Conservation (phyloP, 2,888 invertebrate species). For the Pollenia griseotomentosa region DNA sequence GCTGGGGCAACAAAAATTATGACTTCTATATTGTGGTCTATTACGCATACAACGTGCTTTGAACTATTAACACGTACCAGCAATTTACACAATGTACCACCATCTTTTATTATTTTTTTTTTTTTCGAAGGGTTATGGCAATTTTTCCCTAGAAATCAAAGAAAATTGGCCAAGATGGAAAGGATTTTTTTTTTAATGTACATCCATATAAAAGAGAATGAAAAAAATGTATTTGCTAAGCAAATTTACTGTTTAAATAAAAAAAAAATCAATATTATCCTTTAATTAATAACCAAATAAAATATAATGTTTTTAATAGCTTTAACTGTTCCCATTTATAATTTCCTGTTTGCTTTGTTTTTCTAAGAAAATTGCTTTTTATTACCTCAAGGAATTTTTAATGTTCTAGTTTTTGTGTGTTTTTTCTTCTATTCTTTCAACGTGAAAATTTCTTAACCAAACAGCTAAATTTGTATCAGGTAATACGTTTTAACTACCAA, state of each 20-base stretch:
- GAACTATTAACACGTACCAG: constrained; percentile 66
- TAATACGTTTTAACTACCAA: constrained; percentile 48
- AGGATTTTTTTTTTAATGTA: neutral
- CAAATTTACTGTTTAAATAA: neutral
- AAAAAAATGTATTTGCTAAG: neutral
- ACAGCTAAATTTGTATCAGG: constrained; percentile 24
- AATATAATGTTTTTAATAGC: neutral
- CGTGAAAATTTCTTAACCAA: constrained; percentile 31
- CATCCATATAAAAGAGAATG: no score
- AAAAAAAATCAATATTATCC: constrained; percentile 49
- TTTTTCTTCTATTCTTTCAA: neutral
- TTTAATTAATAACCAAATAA: constrained; percentile 2
- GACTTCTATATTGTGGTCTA: constrained; percentile 73
- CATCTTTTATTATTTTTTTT: neutral
- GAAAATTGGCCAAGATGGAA: neutral
- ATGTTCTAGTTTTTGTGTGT: neutral
- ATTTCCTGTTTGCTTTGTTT: neutral
- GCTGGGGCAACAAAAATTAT: constrained; percentile 68
- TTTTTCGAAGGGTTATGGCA: neutral
- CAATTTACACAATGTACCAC: constrained; percentile 64
- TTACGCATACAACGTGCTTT: constrained; percentile 69
- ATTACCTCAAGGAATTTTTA: constrained; percentile 51
- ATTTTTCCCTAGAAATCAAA: constrained; percentile 1
- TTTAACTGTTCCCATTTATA: neutral
- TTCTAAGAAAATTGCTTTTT: constrained; percentile 33